Conservation (phyloP, 2,797 vertebrate genomes). For the Leuciscus waleckii region DNA sequence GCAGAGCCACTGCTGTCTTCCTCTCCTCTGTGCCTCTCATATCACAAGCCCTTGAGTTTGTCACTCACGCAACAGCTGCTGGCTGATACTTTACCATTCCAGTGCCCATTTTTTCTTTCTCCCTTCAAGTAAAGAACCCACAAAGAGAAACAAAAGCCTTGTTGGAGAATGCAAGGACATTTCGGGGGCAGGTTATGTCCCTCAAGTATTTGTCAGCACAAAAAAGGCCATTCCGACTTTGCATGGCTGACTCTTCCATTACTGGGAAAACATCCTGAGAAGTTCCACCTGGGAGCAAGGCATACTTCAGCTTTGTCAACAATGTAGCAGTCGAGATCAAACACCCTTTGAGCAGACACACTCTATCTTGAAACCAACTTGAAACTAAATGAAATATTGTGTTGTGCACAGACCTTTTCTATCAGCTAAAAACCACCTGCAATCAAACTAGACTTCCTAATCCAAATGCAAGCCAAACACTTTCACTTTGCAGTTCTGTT, state of each 20-base stretch:
- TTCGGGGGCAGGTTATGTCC: constrained; percentile 65
- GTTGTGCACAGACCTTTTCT: constrained; percentile 8
- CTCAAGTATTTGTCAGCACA: constrained; percentile 64
- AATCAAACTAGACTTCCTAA: constrained; percentile 19
- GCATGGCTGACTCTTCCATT: constrained; percentile 69
- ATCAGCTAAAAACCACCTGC: constrained; percentile 49
- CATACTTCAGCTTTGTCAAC: constrained; percentile 35
- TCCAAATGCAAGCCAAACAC: constrained; percentile 20
- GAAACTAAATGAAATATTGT: constrained; percentile 44
- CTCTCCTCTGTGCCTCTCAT: constrained; percentile 79
- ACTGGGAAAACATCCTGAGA: constrained; percentile 73
- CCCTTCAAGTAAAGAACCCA: constrained; percentile 72
- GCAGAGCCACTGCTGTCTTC: constrained; percentile 78
- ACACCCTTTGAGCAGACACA: constrained; percentile 31
- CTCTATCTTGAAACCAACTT: constrained; percentile 26
- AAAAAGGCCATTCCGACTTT: constrained; percentile 59
- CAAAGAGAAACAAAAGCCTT: constrained; percentile 81
- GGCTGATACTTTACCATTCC: constrained; percentile 84
- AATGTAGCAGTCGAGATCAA: constrained; percentile 52
- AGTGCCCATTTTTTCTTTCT: constrained; percentile 65
- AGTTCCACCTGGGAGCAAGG: constrained; percentile 70
- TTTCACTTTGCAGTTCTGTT: constrained; percentile 23
- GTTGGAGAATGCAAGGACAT: constrained; percentile 78
- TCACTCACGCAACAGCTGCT: constrained; percentile 91
- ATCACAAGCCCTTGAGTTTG: constrained; percentile 85